Evolutionary conservation across 2,797 vertebrate species (phyloP), one percentile per base, ranked within the genome.

Genomic region (Scolopax bukidnonensis): DNA sequence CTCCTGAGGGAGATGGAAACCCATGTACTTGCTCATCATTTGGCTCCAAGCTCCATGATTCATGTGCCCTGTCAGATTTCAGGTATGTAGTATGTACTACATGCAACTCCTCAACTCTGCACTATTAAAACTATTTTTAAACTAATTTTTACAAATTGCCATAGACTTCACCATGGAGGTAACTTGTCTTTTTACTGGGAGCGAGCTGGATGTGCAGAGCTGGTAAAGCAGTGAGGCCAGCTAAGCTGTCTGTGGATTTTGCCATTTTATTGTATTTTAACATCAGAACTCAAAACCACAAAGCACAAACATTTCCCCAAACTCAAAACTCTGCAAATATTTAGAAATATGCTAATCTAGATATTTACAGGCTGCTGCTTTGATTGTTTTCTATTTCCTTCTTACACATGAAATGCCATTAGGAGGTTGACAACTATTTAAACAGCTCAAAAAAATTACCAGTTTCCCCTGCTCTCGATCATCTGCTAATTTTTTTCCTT

Each of bases 381-480:
- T 75, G 32, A 17, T 57, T 86, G 68, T 86, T 92, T 94, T 53
- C 79, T n/a, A 30, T 47, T 70, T 70, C 76, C 54, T 85, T 28
- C 64, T 70, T 56, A 23, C 47, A 77, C 23, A 13, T 0, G 0
- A 50, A 80, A 60, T 61, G 85, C 61, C 73, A 59, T 47, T 28
- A 50, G 50, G 88, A 65, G 59, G 5, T 24, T 73, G 79, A 57
- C 68, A 93, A 79, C 68, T 85, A 47, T 73, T 94, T 73, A 41
- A 90, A 41, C 71, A 70, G 38, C 73, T 86, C 83, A 15, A 23
- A 87, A 85, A 79, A 94, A 89, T 93, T 60, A 64, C 56, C 75
- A 47, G 48, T 84, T 82, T 75, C 43, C 75, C 75, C 50, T 3
- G 57, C 82, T 75, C 77, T 89, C 82, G 40, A 36, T 87, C 92